Percentiles rank a stretch among this genome's conserved stretches.
phyloP scores from a whole-genome alignment of 2,113 vertebrate species.

The Drymodes brunneopygia region DNA sequence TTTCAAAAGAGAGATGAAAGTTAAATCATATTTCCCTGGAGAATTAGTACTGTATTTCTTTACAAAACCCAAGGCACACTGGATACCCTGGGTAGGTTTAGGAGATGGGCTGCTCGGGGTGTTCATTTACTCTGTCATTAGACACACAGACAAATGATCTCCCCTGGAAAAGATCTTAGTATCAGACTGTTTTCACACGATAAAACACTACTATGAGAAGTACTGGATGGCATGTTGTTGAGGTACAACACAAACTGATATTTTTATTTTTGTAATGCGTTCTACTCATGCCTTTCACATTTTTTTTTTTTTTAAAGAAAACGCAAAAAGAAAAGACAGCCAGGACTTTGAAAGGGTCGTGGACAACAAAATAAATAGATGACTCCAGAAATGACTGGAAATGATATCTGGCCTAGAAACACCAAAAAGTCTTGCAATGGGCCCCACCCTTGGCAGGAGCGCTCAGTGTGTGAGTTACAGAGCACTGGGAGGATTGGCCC shows the following conservation, averaged over 20 bases:
- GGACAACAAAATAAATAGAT: slow-evolving; percentile 38
- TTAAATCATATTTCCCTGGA: background rate
- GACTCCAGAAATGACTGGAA: background rate
- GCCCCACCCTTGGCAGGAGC: slow-evolving; percentile 33
- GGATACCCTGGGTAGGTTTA: background rate
- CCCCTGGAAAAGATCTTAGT: background rate
- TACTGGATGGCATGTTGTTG: background rate
- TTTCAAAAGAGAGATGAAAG: slow-evolving; percentile 24
- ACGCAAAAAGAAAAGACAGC: background rate
- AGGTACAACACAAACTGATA: background rate
- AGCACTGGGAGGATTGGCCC: background rate
- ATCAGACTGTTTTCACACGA: background rate
- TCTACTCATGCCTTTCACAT: slow-evolving; percentile 6
- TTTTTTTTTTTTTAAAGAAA: background rate
- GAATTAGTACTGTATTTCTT: background rate
- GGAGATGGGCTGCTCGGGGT: background rate
- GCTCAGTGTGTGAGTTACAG: background rate
- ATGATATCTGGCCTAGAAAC: slow-evolving; percentile 23
- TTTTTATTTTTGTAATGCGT: background rate
- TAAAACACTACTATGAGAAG: background rate
- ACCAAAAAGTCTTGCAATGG: background rate
- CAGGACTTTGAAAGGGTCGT: background rate
- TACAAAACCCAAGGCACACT: background rate
- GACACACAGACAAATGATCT: slow-evolving; percentile 10
- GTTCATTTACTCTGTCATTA: slow-evolving; percentile 23